Evolutionary conservation across 2,113 vertebrate genomes (phyloP), one percentile per base, ranked within the genome.

Genomic region (Odocoileus hemionus): DNA sequence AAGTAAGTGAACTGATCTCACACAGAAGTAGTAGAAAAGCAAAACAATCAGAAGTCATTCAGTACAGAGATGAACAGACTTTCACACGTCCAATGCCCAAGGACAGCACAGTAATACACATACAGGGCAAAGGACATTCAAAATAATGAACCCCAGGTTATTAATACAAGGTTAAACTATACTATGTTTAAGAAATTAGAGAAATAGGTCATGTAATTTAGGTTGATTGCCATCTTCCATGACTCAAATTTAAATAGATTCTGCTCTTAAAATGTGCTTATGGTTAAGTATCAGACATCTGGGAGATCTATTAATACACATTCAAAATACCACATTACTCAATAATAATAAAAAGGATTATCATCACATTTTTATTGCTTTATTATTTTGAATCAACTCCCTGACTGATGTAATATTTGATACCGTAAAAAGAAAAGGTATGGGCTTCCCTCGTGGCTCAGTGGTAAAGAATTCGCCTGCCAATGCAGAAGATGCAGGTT

Each of bases 211-310:
- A 28, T 16, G 19, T 7, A 87, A 52, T 67, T 91, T 67, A 78
- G 36, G 78, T 54, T 96, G 79, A 70, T 1, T 58, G 52, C n/a
- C 52, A 58, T 39, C 58, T 80, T 79, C 57, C 50, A 67, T 58
- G 16, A 39, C 39, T 90, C 92, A 95, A 60, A 83, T 60, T 54
- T 85, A 74, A 93, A 83, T 43, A 74, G 55, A 12, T 93, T 95
- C n/a, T 83, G 55, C 52, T 89, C 86, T 93, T 87, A 95, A 91
- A 91, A 94, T 64, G 61, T 7, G 61, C 19, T 87, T 93, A 67
- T 33, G 26, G 52, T 80, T 86, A 91, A 84, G n/a, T n/a, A 80
- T 60, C 87, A 89, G 36, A 55, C 86, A 93, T 13, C 23, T 95
- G 78, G 7, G 64, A 85, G 55, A 88, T 61, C 36, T 28, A 43